Evolutionary conservation across 2,888 invertebrate genomes (phyloP).

Genomic region (Spatulosminthurus flaviceps): DNA sequence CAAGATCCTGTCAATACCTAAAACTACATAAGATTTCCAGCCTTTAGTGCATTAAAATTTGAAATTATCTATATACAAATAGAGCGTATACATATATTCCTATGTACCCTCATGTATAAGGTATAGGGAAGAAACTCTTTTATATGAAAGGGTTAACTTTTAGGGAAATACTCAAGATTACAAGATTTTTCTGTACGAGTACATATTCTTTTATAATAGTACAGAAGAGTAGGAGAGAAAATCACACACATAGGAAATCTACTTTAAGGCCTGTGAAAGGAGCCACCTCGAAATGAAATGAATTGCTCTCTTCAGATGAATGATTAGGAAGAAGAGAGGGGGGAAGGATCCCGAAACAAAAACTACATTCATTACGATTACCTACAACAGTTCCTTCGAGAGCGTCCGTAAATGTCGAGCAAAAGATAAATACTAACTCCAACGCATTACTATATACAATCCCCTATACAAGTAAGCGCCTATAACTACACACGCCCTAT

Average conservation of each 20-base stretch:
- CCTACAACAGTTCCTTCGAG: slow-evolving; percentile 45
- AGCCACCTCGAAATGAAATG: slow-evolving; percentile 43
- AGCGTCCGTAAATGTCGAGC: slow-evolving; percentile 33
- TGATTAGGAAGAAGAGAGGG: slow-evolving; percentile 41
- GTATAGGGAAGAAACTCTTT: not conserved
- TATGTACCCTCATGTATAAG: not conserved
- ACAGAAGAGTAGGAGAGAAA: not conserved
- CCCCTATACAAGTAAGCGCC: no score
- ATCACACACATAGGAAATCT: slow-evolving; percentile 1
- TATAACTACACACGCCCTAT: no score
- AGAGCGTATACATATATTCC: no score
- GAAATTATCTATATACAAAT: no score
- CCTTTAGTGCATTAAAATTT: no score
- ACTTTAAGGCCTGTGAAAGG: slow-evolving; percentile 12
- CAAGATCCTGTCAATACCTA: no score
- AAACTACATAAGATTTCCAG: no score
- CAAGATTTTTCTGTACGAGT: no score
- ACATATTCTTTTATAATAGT: no score
- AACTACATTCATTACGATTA: slow-evolving; percentile 46
- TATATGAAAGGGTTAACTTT: no score
- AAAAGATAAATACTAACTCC: slow-evolving; percentile 23
- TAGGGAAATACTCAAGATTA: no score
- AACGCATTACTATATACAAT: not conserved
- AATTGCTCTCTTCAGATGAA: slow-evolving; percentile 45
- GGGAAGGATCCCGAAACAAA: slow-evolving; percentile 36